These are phyloP conservation scores for Dinomys branickii DNA, from an alignment of 2,113 vertebrate species.

Conservation along the genomic window DNA sequence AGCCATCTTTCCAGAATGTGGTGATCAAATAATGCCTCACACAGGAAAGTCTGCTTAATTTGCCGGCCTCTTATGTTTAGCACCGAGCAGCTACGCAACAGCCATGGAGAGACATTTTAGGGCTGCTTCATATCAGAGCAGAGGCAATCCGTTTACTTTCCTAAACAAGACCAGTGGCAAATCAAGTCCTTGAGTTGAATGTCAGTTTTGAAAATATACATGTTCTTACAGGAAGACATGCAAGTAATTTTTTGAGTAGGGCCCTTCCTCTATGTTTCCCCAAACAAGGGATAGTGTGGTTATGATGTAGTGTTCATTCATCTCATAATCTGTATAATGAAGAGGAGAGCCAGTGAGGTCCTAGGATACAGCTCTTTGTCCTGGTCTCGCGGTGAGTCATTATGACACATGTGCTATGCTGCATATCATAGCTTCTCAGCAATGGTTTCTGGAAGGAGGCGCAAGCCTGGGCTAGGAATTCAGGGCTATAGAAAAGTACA, in stretches of 20 bases:
- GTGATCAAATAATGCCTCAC: constrained; percentile 87
- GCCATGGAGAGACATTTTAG: constrained; percentile 82
- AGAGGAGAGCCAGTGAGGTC: constrained; percentile 59
- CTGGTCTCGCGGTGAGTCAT: constrained; percentile 26
- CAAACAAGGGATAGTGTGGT: constrained; percentile 56
- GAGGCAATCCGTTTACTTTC: constrained; percentile 80
- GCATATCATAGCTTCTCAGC: not conserved
- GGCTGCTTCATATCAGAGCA: constrained; percentile 76
- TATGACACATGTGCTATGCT: not conserved
- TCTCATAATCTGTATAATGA: not conserved
- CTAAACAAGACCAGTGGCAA: constrained; percentile 65
- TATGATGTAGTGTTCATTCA: not conserved
- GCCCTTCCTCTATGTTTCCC: not conserved
- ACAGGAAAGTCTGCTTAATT: constrained; percentile 88
- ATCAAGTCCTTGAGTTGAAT: constrained; percentile 66
- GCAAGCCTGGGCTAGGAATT: not conserved
- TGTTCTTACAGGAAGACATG: constrained; percentile 67
- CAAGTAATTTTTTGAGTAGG: not conserved
- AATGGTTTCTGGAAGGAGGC: not conserved
- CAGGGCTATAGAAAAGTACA: not conserved
- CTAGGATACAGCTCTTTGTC: constrained; percentile 5
- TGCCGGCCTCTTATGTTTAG: constrained; percentile 82
- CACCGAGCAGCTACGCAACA: constrained; percentile 84
- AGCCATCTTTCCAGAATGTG: constrained; percentile 86
- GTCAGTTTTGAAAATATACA: constrained; percentile 22